phyloP scores from a whole-genome alignment of 2,113 vertebrate genomes.

The Protomyctophum bolini region DNA sequence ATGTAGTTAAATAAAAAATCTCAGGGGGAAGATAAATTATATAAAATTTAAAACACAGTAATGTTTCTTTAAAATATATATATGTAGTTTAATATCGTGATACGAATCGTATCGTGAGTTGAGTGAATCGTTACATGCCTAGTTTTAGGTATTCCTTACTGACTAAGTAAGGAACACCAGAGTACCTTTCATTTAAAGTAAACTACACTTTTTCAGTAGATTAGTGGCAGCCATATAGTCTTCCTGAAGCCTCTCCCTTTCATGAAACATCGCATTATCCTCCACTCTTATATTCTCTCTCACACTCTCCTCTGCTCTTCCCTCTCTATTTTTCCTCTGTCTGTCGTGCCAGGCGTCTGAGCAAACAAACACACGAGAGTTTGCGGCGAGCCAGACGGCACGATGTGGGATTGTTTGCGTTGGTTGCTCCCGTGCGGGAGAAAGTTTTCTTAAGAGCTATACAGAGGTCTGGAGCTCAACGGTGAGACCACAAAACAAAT shows the following conservation, averaged over 20 bases:
- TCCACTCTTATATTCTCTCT: slow-evolving; percentile 26
- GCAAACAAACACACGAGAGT: slow-evolving; percentile 69
- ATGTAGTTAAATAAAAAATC: no score
- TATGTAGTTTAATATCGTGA: no score
- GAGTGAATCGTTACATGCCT: no score
- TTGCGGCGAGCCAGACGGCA: slow-evolving; percentile 62
- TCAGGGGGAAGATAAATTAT: no score
- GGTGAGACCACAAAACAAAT: slow-evolving; percentile 74
- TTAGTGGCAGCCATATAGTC: slow-evolving; percentile 26
- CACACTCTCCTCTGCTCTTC: slow-evolving; percentile 37
- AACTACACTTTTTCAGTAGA: no score
- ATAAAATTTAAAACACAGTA: no score
- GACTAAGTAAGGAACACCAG: no score
- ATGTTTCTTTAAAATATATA: no score
- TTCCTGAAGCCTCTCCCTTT: slow-evolving; percentile 48
- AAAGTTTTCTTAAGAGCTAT: slow-evolving; percentile 77
- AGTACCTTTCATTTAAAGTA: no score
- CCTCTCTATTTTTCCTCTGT: slow-evolving; percentile 53
- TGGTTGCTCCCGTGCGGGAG: slow-evolving; percentile 67
- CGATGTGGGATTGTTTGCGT: slow-evolving; percentile 72
- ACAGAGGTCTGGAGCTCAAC: slow-evolving; percentile 67
- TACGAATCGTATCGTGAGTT: no score
- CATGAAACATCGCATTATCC: slow-evolving; percentile 34
- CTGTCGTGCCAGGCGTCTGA: slow-evolving; percentile 70
- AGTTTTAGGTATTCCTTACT: no score